Conservation (phyloP, 2,888 invertebrate species). For the Colletes collaris region DNA sequence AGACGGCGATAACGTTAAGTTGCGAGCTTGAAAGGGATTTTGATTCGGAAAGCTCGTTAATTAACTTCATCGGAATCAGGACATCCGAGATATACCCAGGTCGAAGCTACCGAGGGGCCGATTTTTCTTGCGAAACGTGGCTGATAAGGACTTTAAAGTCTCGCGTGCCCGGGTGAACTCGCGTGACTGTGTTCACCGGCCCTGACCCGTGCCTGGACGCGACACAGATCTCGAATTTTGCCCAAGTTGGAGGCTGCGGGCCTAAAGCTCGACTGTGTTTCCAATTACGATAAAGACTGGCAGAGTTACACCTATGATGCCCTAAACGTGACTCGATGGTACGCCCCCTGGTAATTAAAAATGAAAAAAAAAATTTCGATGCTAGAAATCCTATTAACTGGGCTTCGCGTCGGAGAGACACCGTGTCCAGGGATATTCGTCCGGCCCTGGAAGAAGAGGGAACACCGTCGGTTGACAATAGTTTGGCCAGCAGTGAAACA, state of each 20-base stretch:
- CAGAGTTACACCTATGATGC: too few species aligned
- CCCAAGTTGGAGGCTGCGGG: slow-evolving; percentile 14
- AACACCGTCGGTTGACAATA: slow-evolving; percentile 65
- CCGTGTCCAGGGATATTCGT: slow-evolving; percentile 18
- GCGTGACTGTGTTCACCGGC: slow-evolving; percentile 59
- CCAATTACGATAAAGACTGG: too few species aligned
- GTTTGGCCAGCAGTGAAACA: slow-evolving; percentile 70
- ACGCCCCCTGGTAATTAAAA: too few species aligned
- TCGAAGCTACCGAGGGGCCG: slow-evolving; percentile 28
- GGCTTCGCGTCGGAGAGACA: background rate
- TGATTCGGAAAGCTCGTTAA: slow-evolving; percentile 27
- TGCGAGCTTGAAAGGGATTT: background rate
- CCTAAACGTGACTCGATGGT: too few species aligned
- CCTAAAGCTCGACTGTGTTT: background rate
- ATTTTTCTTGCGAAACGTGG: slow-evolving; percentile 41
- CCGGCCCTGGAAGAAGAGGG: slow-evolving; percentile 40
- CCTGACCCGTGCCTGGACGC: slow-evolving; percentile 60
- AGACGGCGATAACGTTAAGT: too few species aligned
- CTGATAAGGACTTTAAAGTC: slow-evolving; percentile 35
- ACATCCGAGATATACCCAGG: slow-evolving; percentile 43
- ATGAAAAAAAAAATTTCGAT: too few species aligned
- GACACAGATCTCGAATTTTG: slow-evolving; percentile 36
- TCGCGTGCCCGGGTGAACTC: slow-evolving; percentile 56
- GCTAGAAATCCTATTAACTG: background rate
- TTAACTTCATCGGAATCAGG: slow-evolving; percentile 41